Base-by-base conservation (phyloP, 2,113 vertebrate genomes). In the Sardina pilchardus region DNA sequence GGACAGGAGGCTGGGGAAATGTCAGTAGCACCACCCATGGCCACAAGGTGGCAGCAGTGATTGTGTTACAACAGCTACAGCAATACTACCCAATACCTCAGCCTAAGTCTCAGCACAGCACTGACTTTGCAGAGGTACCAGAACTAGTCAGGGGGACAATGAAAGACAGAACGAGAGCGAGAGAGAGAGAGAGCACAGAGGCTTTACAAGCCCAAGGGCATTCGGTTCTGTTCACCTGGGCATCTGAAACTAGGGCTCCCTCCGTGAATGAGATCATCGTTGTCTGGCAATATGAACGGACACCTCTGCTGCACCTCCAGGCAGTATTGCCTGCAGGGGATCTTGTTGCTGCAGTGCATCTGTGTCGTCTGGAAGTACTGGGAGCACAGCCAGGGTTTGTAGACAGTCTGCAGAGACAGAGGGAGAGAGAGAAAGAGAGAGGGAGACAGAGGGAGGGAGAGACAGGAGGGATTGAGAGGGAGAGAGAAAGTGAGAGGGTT, bases 191-290 rank as follows among this genome's bases (percentile, higher is more conserved):
- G 47, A 39, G 14, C 48, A 39, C 59, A 19, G 24, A 10, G 42
- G 44, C 44, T 34, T 10, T 75, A 10, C 30, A 16, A 75, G 67
- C 67, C 67, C 30, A 36, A 75, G 30, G 67, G 67, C 67, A 75
- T 75, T 63, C 21, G 5, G 1, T 63, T 36, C 67, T 34, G 26
- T 16, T 75, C 67, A 99, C 98, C 98, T 99, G 98, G 98, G 94
- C 98, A 99, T 97, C 99, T 97, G 97, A 99, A 99, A 95, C 98
- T 99, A 94, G 98, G 98, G 94, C 98, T 96, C 94, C 98, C 98
- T 94, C 98, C 98, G 10, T 99, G 98, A 93, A 99, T 97, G 92
- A 99, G 97, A 94, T 99, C 98, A 90, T 99, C 98, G 8, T 99
- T 99, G 95, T 99, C 98, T 84, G 98, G 98, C 96, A 99, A 93